Base-by-base conservation (phyloP, 1,140 invertebrate genomes). In the Agrilus planipennis region DNA sequence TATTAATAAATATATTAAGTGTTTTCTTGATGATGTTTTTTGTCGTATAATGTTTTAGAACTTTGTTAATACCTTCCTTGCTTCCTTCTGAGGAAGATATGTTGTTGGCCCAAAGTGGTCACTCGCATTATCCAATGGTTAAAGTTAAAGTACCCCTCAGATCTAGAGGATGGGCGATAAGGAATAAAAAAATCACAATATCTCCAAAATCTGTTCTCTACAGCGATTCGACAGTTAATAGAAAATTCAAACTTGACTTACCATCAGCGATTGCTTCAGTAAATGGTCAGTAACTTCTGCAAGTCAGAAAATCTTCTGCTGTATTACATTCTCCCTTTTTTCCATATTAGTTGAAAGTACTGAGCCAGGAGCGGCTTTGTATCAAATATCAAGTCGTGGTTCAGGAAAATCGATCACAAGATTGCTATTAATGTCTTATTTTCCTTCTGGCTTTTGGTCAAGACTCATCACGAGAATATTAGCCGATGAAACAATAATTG, bases 361-460 rank as follows among this genome's bases (percentile, higher is more conserved):
- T 42, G 41, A 18, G 31, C 42, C 34, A 34, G 52, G 54, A 44
- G 47, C 29, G 42, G 59, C 36, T n/a, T 49, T 34, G 43, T 68
- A 54, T 46, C 52, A 43, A 54, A 34, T 54, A 34, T 52, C 45
- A 18, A 56, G 40, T 34, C 47, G 37, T 38, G 41, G 46, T 47
- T 45, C 48, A 49, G 49, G 50, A n/a, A 50, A 56, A 47, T 54
- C 74, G 0, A 71, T 84, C 7, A 72, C 77, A 0, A 64, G 89
- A 6, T 62, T 92, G 18, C 63, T 92, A 3, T 64, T 92, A 1
- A 85, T 98, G 75, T 92, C 92, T 0, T 99, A 98, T 63, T 89
- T 98, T 58, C 95, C 95, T 0, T 88, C 87, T 49, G 95, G 95
- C 0, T 99, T 99, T 64, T 98, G 94, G 95, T 88, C 93, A 0